Base-by-base conservation (phyloP, 2,888 invertebrate genomes). In the Nezara viridula region DNA sequence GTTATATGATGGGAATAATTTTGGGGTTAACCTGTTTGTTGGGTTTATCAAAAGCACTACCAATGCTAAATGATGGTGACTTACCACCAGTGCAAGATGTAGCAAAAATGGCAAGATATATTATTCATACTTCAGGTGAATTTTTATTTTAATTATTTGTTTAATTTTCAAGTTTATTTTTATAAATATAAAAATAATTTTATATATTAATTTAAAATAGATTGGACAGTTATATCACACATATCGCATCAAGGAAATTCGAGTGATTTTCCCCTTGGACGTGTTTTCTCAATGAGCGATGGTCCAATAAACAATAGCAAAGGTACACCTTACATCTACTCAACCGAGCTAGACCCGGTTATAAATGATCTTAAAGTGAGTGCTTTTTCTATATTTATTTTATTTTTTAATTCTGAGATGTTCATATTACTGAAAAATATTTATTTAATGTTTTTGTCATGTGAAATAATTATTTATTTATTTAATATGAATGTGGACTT, bases 261-360 rank as follows among this genome's bases (percentile, higher is more conserved):
- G 32, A 92, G 93, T 91, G 94, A 95, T 2, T 96, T 94, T 92
- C 96, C 97, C 0, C 95, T 96, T 92, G 94, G 94, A 0, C 95
- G 95, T 91, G 94, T 96, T 1, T 95, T 95, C 92, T 96, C 96
- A 0, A 93, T 96, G 60, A 95, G 95, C 86, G 97, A 97, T 92
- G 97, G 97, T 0, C 94, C 95, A 0, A 91, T 94, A 55, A 93
- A 94, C 21, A 95, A 95, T 91, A 95, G 96, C 21, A 95, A 95
- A 9, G 97, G 96, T 47, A 92, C 95, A 87, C 96, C 96, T 1
- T 97, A 96, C 92, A 94, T 96, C 92, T 96, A 95, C 92, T 94
- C 96, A 16, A 90, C 90, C 40, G 52, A 89, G 10, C 73, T 89
- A 73, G 91, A 91, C 86, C 85, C 85, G 24, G 89, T 86, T 24